These are phyloP conservation scores for Temnothorax curvispinosus DNA, from an alignment of 1,140 invertebrate species.

Conservation along the genomic window DNA sequence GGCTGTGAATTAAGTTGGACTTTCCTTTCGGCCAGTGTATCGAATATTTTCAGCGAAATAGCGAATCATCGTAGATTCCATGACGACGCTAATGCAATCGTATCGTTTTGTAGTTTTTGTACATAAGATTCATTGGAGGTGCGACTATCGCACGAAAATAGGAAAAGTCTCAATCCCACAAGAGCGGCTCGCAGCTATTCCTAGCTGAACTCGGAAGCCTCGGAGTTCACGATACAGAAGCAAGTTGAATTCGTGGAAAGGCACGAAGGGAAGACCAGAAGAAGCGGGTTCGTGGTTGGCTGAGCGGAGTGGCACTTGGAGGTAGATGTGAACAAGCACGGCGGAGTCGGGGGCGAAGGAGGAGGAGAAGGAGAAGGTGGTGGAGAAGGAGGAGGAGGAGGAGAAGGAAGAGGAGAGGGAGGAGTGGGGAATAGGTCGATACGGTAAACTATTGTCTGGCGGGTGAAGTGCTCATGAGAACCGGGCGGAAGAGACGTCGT, in stretches of 20 bases:
- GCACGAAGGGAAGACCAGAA: slow-evolving; percentile 76
- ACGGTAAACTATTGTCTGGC: slow-evolving; percentile 83
- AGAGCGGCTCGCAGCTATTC: slow-evolving; percentile 69
- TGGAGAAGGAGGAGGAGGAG: slow-evolving; percentile 9
- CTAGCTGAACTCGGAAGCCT: slow-evolving; percentile 76
- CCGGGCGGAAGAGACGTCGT: slow-evolving; percentile 75
- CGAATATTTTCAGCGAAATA: not conserved
- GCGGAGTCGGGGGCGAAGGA: not conserved
- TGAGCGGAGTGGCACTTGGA: slow-evolving; percentile 67
- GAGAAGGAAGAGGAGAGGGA: slow-evolving; percentile 26
- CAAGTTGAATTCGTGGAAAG: slow-evolving; percentile 77
- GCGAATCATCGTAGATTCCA: not conserved
- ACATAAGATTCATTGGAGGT: not conserved
- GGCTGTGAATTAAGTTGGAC: not conserved
- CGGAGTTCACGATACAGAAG: slow-evolving; percentile 77
- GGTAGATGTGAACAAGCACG: slow-evolving; percentile 68
- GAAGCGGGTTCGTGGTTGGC: slow-evolving; percentile 74
- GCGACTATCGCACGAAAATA: not conserved
- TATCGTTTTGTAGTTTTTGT: not conserved
- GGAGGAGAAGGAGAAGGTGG: slow-evolving; percentile 22
- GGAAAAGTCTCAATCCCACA: slow-evolving; percentile 44
- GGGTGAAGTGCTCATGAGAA: slow-evolving; percentile 80
- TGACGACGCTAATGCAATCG: not conserved
- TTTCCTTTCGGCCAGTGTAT: not conserved
- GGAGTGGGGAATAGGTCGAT: slow-evolving; percentile 78